Conservation (phyloP, 2,888 invertebrate genomes). For the Tortrix viridana region DNA sequence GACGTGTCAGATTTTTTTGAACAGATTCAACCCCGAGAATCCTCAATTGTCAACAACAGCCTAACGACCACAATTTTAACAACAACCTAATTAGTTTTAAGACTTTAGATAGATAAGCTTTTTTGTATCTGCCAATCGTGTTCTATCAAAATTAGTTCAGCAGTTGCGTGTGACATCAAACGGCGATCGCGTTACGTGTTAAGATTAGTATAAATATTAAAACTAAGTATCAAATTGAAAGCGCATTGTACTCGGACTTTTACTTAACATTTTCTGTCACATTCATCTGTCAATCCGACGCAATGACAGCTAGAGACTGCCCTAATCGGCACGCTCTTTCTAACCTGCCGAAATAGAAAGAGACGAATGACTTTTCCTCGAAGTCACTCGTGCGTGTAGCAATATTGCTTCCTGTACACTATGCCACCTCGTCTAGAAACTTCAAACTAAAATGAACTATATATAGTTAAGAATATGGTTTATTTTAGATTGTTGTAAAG, state of each 20-base stretch:
- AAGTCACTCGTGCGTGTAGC: conserved; percentile 23
- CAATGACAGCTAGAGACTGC: conserved; percentile 4
- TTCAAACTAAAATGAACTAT: not conserved
- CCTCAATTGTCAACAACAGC: no score
- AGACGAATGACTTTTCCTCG: conserved; percentile 7
- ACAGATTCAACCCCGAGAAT: no score
- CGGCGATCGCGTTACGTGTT: no score
- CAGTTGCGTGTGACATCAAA: no score
- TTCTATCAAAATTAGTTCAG: no score
- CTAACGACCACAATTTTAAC: no score
- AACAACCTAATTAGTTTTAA: no score
- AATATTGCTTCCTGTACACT: conserved; percentile 24
- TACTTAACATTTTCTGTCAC: not conserved
- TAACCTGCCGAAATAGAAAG: not conserved
- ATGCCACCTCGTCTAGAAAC: conserved; percentile 2
- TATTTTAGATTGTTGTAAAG: not conserved
- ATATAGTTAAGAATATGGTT: no score
- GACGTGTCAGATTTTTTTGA: no score
- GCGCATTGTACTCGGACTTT: not conserved
- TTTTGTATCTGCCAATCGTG: no score
- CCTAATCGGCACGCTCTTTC: conserved; percentile 5
- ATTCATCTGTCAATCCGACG: conserved; percentile 2
- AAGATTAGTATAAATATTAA: no score
- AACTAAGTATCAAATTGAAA: not conserved
- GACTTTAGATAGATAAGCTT: no score